Conservation (phyloP, 2,797 vertebrate species). For the Hyperoplus immaculatus region DNA sequence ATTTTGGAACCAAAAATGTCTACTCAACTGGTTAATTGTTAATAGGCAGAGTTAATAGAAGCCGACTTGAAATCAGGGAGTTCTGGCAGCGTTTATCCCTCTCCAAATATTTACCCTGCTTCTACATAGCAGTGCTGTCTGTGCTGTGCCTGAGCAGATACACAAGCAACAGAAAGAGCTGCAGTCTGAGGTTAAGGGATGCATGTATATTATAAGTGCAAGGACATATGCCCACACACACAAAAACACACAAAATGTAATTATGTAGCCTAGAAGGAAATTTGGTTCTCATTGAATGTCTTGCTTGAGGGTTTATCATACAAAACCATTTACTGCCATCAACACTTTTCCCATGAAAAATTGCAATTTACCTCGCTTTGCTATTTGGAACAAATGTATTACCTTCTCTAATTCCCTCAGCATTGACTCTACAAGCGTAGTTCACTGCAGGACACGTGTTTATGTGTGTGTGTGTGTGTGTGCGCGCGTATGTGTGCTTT, state of each 20-base stretch:
- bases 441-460: slow-evolving; percentile 30
- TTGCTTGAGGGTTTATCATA: slow-evolving; percentile 45
- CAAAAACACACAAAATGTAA: slow-evolving; percentile 11
- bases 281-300: slow-evolving; percentile 52
- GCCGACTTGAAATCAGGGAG: slow-evolving; percentile 70
- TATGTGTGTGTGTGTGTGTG: slow-evolving; percentile 25
- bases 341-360: slow-evolving; percentile 48
- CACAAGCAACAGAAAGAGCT: slow-evolving; percentile 51
- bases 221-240: not conserved
- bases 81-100: slow-evolving; percentile 69
- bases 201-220: not conserved
- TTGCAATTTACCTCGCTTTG: slow-evolving; percentile 23
- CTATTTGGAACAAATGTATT: slow-evolving; percentile 41
- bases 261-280: slow-evolving; percentile 46
- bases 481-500: slow-evolving; percentile 16
- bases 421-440: slow-evolving; percentile 16
- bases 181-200: slow-evolving; percentile 48
- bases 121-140: slow-evolving; percentile 75
- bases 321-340: slow-evolving; percentile 41
- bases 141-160: slow-evolving; percentile 64
- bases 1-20: slow-evolving; percentile 34
- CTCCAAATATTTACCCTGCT: slow-evolving; percentile 82
- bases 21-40: slow-evolving; percentile 66
- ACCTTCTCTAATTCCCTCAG: slow-evolving; percentile 32
- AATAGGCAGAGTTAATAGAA: slow-evolving; percentile 56